Evolutionary conservation across 2,888 invertebrate species (phyloP).

Genomic region (Heterodera filipjevi): DNA sequence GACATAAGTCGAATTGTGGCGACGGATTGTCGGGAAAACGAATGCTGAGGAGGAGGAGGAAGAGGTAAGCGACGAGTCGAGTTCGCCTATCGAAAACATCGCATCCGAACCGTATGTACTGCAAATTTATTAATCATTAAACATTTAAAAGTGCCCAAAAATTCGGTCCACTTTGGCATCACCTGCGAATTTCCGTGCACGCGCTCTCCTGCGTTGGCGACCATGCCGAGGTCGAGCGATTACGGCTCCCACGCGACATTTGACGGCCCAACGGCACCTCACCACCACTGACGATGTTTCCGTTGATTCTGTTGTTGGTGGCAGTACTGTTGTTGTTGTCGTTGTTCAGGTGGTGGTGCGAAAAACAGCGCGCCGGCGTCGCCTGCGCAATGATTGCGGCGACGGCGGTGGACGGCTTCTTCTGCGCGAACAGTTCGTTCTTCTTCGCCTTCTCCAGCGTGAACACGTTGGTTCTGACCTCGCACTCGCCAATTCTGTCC

Average conservation of each 20-base stretch:
- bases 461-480: constrained; percentile 58
- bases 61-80: background rate
- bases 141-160: no score
- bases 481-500: constrained; percentile 60
- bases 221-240: background rate
- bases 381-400: background rate
- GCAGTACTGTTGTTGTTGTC: constrained; percentile 1
- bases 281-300: background rate
- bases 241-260: background rate
- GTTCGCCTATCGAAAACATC: constrained; percentile 25
- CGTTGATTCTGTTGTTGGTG: background rate
- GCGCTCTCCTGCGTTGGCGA: constrained; percentile 8
- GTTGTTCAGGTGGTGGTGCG: constrained; percentile 26
- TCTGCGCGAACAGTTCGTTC: constrained; percentile 41
- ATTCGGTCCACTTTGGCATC: no score
- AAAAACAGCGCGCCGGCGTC: constrained; percentile 20
- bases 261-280: background rate
- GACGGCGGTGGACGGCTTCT: constrained; percentile 23
- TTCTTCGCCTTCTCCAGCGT: constrained; percentile 61
- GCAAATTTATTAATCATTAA: background rate
- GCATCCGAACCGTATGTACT: background rate
- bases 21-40: constrained; percentile 20
- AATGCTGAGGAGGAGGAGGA: background rate
- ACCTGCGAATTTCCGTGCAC: background rate
- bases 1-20: constrained; percentile 24